Evolutionary conservation across 2,113 vertebrate genomes (phyloP), one percentile per base, ranked within the genome.

Genomic region (Halcyon senegalensis): DNA sequence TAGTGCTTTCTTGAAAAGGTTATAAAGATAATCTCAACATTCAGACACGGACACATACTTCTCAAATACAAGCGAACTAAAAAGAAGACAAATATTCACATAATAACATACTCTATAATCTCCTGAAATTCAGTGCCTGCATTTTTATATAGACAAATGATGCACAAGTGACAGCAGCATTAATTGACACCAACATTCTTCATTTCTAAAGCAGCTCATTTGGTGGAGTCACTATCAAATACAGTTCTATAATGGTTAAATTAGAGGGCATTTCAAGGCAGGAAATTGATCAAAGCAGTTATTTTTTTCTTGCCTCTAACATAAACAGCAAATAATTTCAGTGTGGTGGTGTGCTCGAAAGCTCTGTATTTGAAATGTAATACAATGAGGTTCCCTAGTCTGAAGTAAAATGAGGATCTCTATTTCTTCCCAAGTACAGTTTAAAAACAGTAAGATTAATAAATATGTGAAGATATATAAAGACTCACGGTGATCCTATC

Each of bases 241-340:
- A 44, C 66, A 59, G 59, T n/a, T 93, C 73, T 74, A 72, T 55
- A 94, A 75, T 69, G 48, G 30, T 68, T 92, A 43, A 28, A 94
- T 93, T 75, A 93, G 19, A 91, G 66, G 68, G 85, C 60, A 89
- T 96, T 96, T 94, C 56, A 93, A 97, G 84, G 60, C 50, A 83
- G 62, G 28, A 89, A 70, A 77, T 75, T 76, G 70, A 97, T 96
- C 92, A 87, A 92, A 95, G 85, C 41, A 33, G 37, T 74, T 95
- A 75, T 68, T 95, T 94, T 93, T 84, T 72, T 86, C 56, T 84
- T 55, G 51, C 58, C 94, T 90, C 74, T 84, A 88, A 91, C 62
- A 78, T 70, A 93, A 96, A 90, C 28, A 93, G 84, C 68, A 96
- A 94, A 96, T 90, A 94, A 89, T 66, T 87, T 93, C 63, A 70